phyloP scores from a whole-genome alignment of 1,140 invertebrate genomes.

The Pseudachorutes palmiensis region DNA sequence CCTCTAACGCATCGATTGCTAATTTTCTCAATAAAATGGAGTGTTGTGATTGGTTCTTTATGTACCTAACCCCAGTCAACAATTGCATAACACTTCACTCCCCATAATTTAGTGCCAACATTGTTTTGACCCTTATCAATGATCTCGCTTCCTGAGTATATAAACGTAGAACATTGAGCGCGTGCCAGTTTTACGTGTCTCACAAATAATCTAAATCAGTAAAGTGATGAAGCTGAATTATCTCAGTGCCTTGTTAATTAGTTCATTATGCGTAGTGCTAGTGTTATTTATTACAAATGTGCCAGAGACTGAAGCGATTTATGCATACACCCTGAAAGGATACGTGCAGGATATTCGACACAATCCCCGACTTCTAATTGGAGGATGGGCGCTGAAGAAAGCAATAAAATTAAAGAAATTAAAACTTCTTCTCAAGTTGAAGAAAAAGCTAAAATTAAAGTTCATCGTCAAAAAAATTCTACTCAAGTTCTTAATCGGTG shows the following conservation, averaged over 20 bases:
- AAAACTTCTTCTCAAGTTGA: constrained; percentile 23
- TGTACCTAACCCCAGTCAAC: no score
- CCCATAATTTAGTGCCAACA: neutral
- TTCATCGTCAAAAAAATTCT: constrained; percentile 23
- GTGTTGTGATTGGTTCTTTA: no score
- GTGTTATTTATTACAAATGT: constrained; percentile 10
- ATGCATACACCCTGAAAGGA: constrained; percentile 22
- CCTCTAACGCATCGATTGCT: no score
- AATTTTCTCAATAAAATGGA: no score
- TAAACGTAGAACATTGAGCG: neutral
- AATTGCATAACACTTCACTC: no score
- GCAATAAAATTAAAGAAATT: constrained; percentile 24
- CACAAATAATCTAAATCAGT: neutral
- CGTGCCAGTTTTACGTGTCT: neutral
- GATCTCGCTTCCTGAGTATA: constrained; percentile 1
- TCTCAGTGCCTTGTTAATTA: neutral
- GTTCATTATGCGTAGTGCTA: neutral
- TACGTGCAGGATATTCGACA: constrained; percentile 15
- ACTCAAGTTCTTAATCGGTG: constrained; percentile 15
- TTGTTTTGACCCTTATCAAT: neutral
- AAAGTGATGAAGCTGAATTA: neutral
- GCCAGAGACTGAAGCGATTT: constrained; percentile 14
- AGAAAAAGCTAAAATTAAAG: constrained; percentile 24
- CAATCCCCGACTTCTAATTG: constrained; percentile 14
- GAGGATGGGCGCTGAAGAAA: constrained; percentile 25